Evolutionary conservation across 1,140 invertebrate genomes (phyloP).

Genomic region (Nilaparvata lugens): DNA sequence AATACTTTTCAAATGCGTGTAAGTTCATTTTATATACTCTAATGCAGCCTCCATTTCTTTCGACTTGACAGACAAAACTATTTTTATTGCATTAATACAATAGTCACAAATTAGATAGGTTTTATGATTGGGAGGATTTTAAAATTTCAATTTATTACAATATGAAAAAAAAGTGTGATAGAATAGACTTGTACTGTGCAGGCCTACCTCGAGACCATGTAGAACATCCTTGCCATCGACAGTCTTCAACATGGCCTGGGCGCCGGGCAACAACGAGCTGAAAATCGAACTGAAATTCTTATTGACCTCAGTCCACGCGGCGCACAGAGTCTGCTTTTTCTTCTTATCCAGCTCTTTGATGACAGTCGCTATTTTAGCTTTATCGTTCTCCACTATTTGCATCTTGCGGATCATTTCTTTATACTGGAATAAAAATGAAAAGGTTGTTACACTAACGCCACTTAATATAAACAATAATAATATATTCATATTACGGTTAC

Average conservation of each 20-base stretch:
- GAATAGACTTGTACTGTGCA: slow-evolving; percentile 24
- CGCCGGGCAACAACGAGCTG: slow-evolving; percentile 78
- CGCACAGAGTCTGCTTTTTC: slow-evolving; percentile 68
- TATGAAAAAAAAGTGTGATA: no score
- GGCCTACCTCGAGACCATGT: slow-evolving; percentile 86
- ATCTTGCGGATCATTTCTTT: slow-evolving; percentile 72
- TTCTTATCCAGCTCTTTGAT: slow-evolving; percentile 84
- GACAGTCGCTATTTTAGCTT: slow-evolving; percentile 67
- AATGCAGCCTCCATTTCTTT: no score
- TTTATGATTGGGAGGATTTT: no score
- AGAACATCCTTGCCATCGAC: slow-evolving; percentile 62
- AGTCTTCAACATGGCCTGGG: slow-evolving; percentile 74
- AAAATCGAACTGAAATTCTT: slow-evolving; percentile 97
- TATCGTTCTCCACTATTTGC: slow-evolving; percentile 77
- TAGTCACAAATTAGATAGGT: no score
- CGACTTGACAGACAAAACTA: no score
- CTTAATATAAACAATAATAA: no score
- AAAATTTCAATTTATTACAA: no score
- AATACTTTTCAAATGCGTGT: no score
- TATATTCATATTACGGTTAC: no score
- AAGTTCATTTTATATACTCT: no score
- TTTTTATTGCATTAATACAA: no score
- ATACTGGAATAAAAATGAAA: slow-evolving; percentile 42
- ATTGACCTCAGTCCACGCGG: slow-evolving; percentile 74
- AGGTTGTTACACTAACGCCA: no score